Base-by-base conservation (phyloP, 2,888 invertebrate genomes). In the Ptilodon capucinus region DNA sequence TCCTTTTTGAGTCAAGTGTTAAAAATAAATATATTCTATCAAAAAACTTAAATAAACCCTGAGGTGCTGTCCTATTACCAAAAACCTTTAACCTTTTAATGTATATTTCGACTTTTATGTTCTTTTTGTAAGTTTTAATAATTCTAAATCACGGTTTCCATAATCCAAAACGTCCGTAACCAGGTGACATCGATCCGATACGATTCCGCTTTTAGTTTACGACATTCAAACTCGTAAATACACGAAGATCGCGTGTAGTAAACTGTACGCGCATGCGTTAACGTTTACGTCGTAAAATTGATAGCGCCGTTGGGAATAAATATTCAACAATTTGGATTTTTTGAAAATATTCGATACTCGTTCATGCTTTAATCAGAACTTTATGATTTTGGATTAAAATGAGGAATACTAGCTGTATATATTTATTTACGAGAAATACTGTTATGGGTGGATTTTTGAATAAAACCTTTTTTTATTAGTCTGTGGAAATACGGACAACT, bases 221-320 rank as follows among this genome's bases (percentile, higher is more conserved):
- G 38, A 19, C n/a, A 11, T 13, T 38, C 19, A 7, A 38, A 38
- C 6, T 38, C 19, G 19, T 38, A 19, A 38, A 19, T 38, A 19
- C 38, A 13, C 9, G 13, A 9, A n/a, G 19, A 19, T n/a, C 61
- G 59, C 51, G 51, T 21, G 28, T 56, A 61, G 56, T 64, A 63
- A 64, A 64, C 45, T 44, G 38, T 9, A 49, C 51, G 35, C 44
- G 49, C 42, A 34, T 43, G 40, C 49, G 57, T 62, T 63, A 60
- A 54, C 54, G 60, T 54, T 51, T 32, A 47, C 35, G 54, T 61
- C 64, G 56, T 64, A 61, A 64, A 64, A 64, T 64, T 64, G 61
- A 64, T 64, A 56, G 58, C 49, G 48, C 61, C 44, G 42, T 42
- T 21, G 54, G 50, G 58, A 40, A 57, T n/a, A 46, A 46, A 46